A percentile compares a stretch with the other conserved stretches of the same genome.
Evolutionary conservation across 2,888 invertebrate genomes (phyloP).

Genomic region (Ormyrus nitidulus): DNA sequence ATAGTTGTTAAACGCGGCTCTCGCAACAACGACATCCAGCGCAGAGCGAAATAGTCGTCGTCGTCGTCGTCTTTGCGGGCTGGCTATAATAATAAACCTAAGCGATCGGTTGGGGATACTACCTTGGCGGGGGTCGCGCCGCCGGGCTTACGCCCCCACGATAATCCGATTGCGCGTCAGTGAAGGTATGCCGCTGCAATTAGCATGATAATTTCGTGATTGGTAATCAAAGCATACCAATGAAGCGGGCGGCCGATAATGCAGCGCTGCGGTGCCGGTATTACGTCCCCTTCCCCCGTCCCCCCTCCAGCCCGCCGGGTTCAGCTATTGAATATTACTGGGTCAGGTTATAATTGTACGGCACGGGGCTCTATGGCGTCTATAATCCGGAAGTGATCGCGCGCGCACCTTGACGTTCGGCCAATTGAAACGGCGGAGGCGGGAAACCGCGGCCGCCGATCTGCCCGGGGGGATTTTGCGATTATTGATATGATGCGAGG

Average conservation of each 20-base stretch:
- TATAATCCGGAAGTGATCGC: too few species aligned
- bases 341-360: slow-evolving; percentile 47
- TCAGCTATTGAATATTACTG: slow-evolving; percentile 52
- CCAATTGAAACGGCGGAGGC: too few species aligned
- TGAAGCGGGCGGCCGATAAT: slow-evolving; percentile 28
- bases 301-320: slow-evolving; percentile 6
- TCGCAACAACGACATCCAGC: too few species aligned
- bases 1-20: neutral
- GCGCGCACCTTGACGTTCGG: too few species aligned
- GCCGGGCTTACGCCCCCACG: neutral
- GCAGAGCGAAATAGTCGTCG: too few species aligned
- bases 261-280: slow-evolving; percentile 3
- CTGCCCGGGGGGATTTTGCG: neutral
- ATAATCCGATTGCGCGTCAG: slow-evolving; percentile 18
- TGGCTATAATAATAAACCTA: neutral
- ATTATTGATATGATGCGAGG: neutral
- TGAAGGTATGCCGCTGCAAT: slow-evolving; percentile 22
- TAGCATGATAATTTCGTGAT: slow-evolving; percentile 55
- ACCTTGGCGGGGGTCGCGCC: neutral
- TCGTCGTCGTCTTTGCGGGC: too few species aligned
- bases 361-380: neutral
- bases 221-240: slow-evolving; percentile 53
- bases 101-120: slow-evolving; percentile 5
- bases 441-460: too few species aligned
- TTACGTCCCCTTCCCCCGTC: neutral